These are phyloP conservation scores for Henicopernis longicauda DNA, from an alignment of 2,113 vertebrate species.

Conservation along the genomic window DNA sequence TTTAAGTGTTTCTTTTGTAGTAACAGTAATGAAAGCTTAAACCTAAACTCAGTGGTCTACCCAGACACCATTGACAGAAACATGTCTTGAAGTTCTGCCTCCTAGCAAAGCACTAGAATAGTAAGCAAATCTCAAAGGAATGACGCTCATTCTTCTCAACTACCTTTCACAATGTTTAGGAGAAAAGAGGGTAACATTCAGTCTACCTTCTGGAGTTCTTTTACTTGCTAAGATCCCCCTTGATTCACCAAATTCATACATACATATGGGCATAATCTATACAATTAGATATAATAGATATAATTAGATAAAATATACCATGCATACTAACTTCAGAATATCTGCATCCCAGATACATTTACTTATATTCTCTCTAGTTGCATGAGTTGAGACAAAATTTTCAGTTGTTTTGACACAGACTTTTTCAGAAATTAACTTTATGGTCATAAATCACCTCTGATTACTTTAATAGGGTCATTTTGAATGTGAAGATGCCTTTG, in stretches of 20 bases:
- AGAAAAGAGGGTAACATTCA: background rate
- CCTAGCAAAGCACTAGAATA: background rate
- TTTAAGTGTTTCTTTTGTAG: background rate
- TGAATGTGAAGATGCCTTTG: slow-evolving; percentile 10
- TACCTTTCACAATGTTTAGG: background rate
- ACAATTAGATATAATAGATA: background rate
- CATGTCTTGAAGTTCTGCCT: background rate
- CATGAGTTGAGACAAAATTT: background rate
- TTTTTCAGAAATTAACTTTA: slow-evolving; percentile 12
- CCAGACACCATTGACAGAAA: background rate
- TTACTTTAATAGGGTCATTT: slow-evolving; percentile 31
- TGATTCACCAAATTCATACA: background rate
- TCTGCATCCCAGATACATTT: background rate
- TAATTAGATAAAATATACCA: background rate
- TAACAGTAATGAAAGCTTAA: background rate
- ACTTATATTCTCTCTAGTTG: background rate
- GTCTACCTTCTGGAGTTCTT: background rate
- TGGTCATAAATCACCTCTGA: slow-evolving; percentile 24
- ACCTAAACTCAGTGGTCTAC: background rate
- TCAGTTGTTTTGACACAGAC: background rate
- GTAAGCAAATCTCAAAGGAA: background rate
- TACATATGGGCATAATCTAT: background rate
- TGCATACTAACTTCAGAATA: background rate
- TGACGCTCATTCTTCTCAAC: background rate
- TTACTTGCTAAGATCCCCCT: background rate